A percentile compares a stretch with the other conserved stretches of the same genome.
Conservation (phyloP, 1,140 invertebrate genomes). For the Aleiodes sp. region DNA sequence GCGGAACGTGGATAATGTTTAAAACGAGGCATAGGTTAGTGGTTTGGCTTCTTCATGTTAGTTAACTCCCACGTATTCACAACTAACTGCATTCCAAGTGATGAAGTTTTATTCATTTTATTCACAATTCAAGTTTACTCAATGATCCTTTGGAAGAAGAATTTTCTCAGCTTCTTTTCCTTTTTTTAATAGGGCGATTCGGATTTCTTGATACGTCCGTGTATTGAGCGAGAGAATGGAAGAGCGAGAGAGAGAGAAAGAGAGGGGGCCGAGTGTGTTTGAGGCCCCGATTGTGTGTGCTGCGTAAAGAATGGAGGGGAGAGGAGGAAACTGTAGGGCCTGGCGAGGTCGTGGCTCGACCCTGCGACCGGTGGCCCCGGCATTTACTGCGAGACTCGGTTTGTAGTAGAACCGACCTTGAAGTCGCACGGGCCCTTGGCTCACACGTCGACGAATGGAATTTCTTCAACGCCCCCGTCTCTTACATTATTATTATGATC, state of each 20-base stretch:
- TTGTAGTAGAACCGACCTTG: conserved; percentile 66
- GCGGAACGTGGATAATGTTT: neutral
- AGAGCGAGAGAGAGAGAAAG: neutral
- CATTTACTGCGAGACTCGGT: conserved; percentile 39
- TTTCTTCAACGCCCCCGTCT: conserved; percentile 47
- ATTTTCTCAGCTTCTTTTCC: too few species aligned
- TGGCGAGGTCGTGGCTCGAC: conserved; percentile 54
- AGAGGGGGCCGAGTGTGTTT: conserved; percentile 26
- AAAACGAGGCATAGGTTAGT: conserved; percentile 2
- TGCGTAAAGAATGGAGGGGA: neutral
- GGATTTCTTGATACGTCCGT: too few species aligned
- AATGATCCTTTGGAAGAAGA: too few species aligned
- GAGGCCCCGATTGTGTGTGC: neutral
- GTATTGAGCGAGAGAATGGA: too few species aligned
- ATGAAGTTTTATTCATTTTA: too few species aligned
- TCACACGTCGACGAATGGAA: conserved; percentile 65
- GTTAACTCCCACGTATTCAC: neutral
- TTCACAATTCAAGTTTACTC: too few species aligned
- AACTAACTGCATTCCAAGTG: neutral
- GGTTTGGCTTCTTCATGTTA: neutral
- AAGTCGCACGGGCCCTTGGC: conserved; percentile 59
- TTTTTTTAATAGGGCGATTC: too few species aligned
- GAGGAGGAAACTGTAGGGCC: conserved; percentile 33
- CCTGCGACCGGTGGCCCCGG: conserved; percentile 48
- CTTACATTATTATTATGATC: neutral